phyloP scores from a whole-genome alignment of 1,140 invertebrate genomes.

The Melanaphis sacchari region DNA sequence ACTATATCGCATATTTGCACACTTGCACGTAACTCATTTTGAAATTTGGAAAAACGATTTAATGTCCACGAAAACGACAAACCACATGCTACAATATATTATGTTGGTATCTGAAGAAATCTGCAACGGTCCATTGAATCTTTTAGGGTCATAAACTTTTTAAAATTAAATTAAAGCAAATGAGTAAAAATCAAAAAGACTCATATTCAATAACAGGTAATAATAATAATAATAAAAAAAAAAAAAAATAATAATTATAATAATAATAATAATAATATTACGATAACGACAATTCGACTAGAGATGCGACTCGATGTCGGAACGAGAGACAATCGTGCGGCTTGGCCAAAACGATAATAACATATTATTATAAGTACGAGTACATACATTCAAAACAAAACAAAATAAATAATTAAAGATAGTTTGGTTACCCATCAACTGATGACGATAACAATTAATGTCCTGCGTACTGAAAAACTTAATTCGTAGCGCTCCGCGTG shows the following conservation, averaged over 20 bases:
- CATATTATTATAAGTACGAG: slow-evolving; percentile 7
- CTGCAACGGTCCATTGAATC: neutral
- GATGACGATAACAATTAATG: neutral
- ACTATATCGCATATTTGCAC: neutral
- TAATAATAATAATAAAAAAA: no score
- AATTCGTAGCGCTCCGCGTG: neutral
- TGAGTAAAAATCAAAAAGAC: neutral
- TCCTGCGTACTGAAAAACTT: neutral
- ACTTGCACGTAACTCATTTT: neutral
- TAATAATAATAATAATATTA: slow-evolving; percentile 17
- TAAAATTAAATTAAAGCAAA: neutral
- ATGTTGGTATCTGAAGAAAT: neutral
- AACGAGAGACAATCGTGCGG: no score
- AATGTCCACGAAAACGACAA: neutral
- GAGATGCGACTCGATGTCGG: neutral
- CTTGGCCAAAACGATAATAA: neutral
- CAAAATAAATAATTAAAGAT: neutral
- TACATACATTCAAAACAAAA: neutral
- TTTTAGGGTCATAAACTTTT: neutral
- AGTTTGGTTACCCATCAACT: neutral
- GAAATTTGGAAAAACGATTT: neutral
- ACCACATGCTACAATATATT: no score
- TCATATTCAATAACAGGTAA: no score
- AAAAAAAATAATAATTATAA: no score
- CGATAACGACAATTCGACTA: neutral